phyloP scores from a whole-genome alignment of 2,888 invertebrate genomes.

The Rosalia funebris region DNA sequence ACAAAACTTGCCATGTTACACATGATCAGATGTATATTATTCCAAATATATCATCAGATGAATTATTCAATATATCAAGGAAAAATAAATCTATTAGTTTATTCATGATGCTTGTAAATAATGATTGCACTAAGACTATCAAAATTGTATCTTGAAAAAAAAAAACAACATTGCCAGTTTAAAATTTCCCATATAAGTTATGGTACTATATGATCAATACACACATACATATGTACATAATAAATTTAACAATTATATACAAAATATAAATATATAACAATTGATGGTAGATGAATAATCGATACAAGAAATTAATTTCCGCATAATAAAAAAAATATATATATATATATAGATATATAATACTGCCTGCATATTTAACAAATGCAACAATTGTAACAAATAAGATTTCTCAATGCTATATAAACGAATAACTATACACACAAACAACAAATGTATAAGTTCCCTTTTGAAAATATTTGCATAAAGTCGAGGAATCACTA shows the following conservation, averaged over 20 bases:
- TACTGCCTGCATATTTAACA: conserved; percentile 13
- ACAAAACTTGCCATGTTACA: too few relatives aligned
- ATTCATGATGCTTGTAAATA: neutral
- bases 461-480: conserved; percentile 39
- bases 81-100: neutral
- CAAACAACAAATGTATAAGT: conserved; percentile 18
- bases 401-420: neutral
- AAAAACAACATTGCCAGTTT: conserved; percentile 8
- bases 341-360: conserved; percentile 9
- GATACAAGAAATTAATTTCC: conserved; percentile 13
- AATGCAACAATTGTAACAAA: conserved; percentile 7
- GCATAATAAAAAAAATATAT: neutral
- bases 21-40: too few relatives aligned
- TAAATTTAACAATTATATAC: conserved; percentile 13
- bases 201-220: neutral
- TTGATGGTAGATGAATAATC: conserved; percentile 4
- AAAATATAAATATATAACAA: conserved; percentile 19
- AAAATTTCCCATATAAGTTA: neutral
- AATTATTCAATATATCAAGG: too few relatives aligned
- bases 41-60: too few relatives aligned
- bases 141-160: conserved; percentile 10
- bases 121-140: conserved; percentile 12
- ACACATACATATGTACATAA: conserved; percentile 7
- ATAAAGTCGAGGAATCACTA: conserved; percentile 11
- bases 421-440: conserved; percentile 10